A percentile compares a stretch with the other conserved stretches of the same genome.
These are phyloP conservation scores for Chelonoidis abingdonii DNA, from an alignment of 2,113 vertebrate genomes.

Conservation along the genomic window DNA sequence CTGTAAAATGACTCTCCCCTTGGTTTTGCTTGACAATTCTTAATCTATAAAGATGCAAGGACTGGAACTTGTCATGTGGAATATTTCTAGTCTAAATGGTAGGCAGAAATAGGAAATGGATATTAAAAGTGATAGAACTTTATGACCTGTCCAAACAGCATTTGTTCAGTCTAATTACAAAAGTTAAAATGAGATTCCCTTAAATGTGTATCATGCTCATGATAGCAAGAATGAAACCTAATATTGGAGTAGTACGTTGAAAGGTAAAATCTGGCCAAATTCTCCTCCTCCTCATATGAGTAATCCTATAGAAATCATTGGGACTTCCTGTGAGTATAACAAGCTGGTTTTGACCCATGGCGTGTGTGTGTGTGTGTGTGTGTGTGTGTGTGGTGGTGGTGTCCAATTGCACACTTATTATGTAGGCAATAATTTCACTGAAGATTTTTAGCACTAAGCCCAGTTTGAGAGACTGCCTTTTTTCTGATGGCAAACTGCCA, in stretches of 20 bases:
- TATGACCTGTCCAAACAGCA: conserved; percentile 21
- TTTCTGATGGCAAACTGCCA: background rate
- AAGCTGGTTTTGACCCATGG: background rate
- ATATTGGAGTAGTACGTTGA: background rate
- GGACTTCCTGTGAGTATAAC: background rate
- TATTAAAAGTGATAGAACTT: conserved; percentile 15
- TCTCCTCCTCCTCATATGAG: background rate
- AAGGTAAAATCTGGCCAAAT: background rate
- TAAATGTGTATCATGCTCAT: conserved; percentile 19
- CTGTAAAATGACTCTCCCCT: conserved; percentile 40
- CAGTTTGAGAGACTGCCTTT: background rate
- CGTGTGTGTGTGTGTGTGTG: background rate
- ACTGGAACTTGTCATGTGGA: conserved; percentile 43
- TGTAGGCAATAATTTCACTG: background rate
- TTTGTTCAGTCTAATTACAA: conserved; percentile 11
- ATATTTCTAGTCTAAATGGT: conserved; percentile 14
- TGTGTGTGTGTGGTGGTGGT: no score
- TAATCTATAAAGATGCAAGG: conserved; percentile 40
- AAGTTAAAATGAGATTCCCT: conserved; percentile 2
- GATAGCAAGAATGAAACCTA: conserved; percentile 3
- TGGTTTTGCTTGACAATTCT: conserved; percentile 46
- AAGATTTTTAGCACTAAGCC: background rate
- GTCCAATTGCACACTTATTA: background rate
- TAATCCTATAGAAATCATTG: background rate
- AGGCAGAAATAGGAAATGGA: conserved; percentile 50